Evolutionary conservation across 2,888 invertebrate species (phyloP), one percentile per base, ranked within the genome.

Genomic region (Drosophila quinaria): DNA sequence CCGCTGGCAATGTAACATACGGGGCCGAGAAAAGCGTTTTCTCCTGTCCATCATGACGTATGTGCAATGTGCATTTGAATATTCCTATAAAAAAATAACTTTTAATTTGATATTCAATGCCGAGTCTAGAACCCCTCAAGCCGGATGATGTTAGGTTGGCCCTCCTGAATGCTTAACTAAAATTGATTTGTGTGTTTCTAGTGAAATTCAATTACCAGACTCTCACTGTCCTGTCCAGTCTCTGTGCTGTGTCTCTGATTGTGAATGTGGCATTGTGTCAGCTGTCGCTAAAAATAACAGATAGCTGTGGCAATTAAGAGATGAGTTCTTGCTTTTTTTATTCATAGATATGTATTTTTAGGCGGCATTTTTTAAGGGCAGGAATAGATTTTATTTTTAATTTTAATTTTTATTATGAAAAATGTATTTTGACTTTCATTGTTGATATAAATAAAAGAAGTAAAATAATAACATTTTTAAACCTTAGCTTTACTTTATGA

Each of bases 111-210:
- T 60, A 51, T 52, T 44, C 49, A 49, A 65, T 44, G 42, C 37
- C 56, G 47, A 41, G 33, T 22, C 15, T 13, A 19, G 15, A 35
- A 31, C n/a, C 15, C 22, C 62, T 15, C 51, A 37, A 63, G 51
- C 56, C 52, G 70, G 54, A 66, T 79, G 76, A 33, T 56, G 58
- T 39, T 37, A 17, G 37, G 37, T 62, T 62, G 63, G 42, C 25
- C 67, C 46, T 68, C 31, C 52, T 50, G 63, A 37, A 22, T 63
- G 50, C 51, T 68, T 56, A 46, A 41, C 70, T 65, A 13, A 63
- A 76, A 83, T 82, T 76, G 82, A 82, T 80, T 82, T 75, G 67
- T 63, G 72, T 86, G 74, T 62, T 75, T 64, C 69, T 37, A 81
- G 60, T 85, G 68, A 64, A 75, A 82, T 86, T 82, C 78, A 82